Evolutionary conservation across 2,888 invertebrate species (phyloP).

Genomic region (Pogonocherus hispidulus): DNA sequence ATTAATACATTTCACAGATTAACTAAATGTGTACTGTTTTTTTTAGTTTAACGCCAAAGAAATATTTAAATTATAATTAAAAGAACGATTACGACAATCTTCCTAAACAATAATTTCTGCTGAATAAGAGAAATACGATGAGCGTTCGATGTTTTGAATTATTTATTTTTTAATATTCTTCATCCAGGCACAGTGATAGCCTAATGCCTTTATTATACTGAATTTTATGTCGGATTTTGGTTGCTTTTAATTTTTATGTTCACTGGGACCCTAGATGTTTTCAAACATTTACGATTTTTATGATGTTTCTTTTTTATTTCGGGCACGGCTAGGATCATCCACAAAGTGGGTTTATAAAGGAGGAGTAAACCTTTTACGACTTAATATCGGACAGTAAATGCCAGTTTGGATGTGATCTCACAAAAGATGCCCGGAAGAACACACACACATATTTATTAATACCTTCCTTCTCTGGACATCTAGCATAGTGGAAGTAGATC

Average conservation of each 20-base stretch:
- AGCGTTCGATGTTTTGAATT: too few species aligned
- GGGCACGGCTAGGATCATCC: not conserved
- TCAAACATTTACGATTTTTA: not conserved
- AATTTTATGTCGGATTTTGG: not conserved
- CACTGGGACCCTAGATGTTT: not conserved
- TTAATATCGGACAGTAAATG: not conserved
- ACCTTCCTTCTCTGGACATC: too few species aligned
- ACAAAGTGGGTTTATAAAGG: not conserved
- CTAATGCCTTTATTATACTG: not conserved
- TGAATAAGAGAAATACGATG: too few species aligned
- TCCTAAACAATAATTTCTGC: too few species aligned
- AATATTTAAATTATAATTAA: too few species aligned
- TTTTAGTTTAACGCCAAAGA: too few species aligned
- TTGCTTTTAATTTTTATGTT: not conserved
- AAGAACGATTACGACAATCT: too few species aligned
- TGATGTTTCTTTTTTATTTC: not conserved
- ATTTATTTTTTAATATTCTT: too few species aligned
- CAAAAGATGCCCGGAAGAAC: not conserved
- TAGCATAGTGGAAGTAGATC: too few species aligned
- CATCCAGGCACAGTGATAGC: too few species aligned
- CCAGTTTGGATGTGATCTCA: not conserved
- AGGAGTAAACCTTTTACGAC: not conserved
- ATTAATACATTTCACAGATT: too few species aligned
- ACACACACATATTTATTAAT: not conserved
- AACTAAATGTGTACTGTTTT: too few species aligned